phyloP scores from a whole-genome alignment of 2,113 vertebrate genomes.

The Scomber colias region DNA sequence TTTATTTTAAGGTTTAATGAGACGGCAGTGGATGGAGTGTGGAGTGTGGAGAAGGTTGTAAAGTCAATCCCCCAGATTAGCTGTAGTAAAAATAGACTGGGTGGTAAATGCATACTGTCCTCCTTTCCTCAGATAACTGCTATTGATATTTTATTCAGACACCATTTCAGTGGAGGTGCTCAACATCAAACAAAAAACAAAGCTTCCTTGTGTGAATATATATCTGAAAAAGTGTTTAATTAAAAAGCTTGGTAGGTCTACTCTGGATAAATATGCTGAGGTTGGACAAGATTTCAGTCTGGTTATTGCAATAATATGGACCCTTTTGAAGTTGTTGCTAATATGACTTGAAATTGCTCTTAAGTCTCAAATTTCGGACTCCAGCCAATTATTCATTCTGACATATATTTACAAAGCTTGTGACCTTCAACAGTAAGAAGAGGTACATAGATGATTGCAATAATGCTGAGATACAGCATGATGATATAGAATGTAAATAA shows the following conservation, averaged over 20 bases:
- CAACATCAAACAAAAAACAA: background rate
- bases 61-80: slow-evolving; percentile 42
- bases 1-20: slow-evolving; percentile 54
- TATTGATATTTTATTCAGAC: slow-evolving; percentile 22
- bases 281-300: background rate
- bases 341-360: slow-evolving; percentile 13
- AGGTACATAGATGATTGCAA: slow-evolving; percentile 29
- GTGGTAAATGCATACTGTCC: slow-evolving; percentile 17
- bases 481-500: slow-evolving; percentile 23
- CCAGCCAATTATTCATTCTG: slow-evolving; percentile 30
- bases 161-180: background rate
- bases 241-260: background rate
- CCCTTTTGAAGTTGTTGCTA: background rate
- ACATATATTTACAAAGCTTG: slow-evolving; percentile 30
- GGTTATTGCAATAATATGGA: background rate
- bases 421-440: slow-evolving; percentile 35
- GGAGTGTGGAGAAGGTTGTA: slow-evolving; percentile 23
- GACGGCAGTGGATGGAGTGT: background rate
- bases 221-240: background rate
- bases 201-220: background rate
- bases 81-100: slow-evolving; percentile 49
- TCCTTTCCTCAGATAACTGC: slow-evolving; percentile 19
- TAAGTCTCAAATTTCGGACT: background rate
- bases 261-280: background rate
- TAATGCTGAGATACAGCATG: slow-evolving; percentile 27